Percentiles rank a stretch among this genome's conserved stretches.
These are phyloP conservation scores for Onchidella celtica DNA, from an alignment of 2,888 invertebrate genomes.

Conservation along the genomic window DNA sequence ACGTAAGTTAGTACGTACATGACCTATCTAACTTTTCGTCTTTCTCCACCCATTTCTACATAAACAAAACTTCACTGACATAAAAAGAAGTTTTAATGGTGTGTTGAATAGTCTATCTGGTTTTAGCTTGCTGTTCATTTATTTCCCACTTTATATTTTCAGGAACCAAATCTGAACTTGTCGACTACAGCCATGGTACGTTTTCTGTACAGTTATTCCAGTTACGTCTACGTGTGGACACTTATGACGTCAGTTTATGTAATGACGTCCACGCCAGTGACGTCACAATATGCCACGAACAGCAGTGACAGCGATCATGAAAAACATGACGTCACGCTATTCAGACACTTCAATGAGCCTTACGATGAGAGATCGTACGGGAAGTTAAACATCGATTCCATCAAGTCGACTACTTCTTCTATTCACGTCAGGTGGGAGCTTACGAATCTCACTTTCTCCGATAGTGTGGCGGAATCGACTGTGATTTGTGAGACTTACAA, in stretches of 20 bases:
- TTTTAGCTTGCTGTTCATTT: no score
- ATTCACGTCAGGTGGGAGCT: conserved; percentile 43
- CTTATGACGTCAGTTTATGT: neutral
- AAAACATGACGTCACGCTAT: neutral
- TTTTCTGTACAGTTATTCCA: no score
- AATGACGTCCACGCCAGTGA: neutral
- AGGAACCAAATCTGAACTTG: no score
- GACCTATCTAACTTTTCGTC: no score
- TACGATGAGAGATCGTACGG: conserved; percentile 19
- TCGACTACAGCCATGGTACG: no score
- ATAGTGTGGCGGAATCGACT: conserved; percentile 1
- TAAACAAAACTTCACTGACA: no score
- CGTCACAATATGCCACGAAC: neutral
- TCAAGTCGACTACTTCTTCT: conserved; percentile 26
- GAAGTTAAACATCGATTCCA: conserved; percentile 24
- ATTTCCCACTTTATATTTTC: no score
- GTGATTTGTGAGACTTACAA: conserved; percentile 36
- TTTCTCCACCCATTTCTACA: no score
- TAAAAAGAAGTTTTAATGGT: no score
- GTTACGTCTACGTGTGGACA: no score
- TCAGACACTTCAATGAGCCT: conserved; percentile 14
- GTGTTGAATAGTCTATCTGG: no score
- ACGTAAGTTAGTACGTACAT: no score
- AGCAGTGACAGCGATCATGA: neutral
- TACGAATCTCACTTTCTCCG: conserved; percentile 9